Evolutionary conservation across 2,888 invertebrate genomes (phyloP).

Genomic region (Polyommatus iphigenia): DNA sequence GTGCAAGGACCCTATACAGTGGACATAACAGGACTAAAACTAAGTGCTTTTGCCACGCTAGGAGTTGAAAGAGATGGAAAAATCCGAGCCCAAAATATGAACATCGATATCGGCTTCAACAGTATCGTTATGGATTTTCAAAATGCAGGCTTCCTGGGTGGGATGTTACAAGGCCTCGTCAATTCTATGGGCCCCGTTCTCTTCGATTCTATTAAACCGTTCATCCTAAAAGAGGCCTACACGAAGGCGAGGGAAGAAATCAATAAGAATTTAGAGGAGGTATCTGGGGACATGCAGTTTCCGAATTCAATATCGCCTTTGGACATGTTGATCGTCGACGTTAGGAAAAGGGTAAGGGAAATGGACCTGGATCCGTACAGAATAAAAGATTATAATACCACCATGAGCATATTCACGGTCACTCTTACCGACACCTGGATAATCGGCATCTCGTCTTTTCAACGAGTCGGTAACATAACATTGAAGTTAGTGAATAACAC

Average conservation of each 20-base stretch:
- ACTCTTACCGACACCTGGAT: conserved; percentile 88
- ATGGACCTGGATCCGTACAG: conserved; percentile 87
- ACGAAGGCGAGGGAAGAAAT: conserved; percentile 86
- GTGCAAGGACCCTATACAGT: conserved; percentile 90
- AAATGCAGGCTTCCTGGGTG: conserved; percentile 88
- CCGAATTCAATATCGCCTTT: conserved; percentile 93
- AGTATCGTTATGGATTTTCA: conserved; percentile 90
- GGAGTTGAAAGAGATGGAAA: conserved; percentile 87
- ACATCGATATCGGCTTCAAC: conserved; percentile 88
- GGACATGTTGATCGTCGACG: conserved; percentile 89
- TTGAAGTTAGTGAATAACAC: conserved; percentile 87
- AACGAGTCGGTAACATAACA: conserved; percentile 89
- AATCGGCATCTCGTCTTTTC: conserved; percentile 89
- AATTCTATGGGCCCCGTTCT: conserved; percentile 90
- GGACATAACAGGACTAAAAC: conserved; percentile 84
- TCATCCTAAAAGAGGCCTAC: conserved; percentile 88
- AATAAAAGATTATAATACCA: conserved; percentile 86
- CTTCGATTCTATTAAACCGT: conserved; percentile 93
- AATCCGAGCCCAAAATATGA: conserved; percentile 87
- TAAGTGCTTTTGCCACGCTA: conserved; percentile 84
- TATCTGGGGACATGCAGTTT: conserved; percentile 85
- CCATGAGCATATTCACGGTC: conserved; percentile 85
- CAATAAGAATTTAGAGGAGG: conserved; percentile 85
- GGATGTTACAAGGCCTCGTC: conserved; percentile 85
- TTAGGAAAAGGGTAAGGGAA: conserved; percentile 83